These are phyloP conservation scores for Pygocentrus nattereri DNA, from an alignment of 2,797 vertebrate species.

Conservation along the genomic window DNA sequence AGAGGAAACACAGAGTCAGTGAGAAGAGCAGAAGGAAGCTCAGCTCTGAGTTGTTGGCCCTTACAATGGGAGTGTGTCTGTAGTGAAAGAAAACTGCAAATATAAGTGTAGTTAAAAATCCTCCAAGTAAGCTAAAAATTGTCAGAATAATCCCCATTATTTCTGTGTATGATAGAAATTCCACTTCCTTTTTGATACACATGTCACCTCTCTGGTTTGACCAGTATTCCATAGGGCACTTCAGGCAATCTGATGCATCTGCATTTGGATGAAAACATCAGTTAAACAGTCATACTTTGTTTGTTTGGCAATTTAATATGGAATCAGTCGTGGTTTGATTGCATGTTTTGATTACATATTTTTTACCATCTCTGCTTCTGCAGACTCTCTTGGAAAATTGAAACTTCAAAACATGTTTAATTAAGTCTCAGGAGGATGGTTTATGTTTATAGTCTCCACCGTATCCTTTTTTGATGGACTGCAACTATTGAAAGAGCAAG, in stretches of 20 bases:
- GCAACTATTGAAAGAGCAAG: slow-evolving; percentile 30
- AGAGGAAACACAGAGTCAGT: slow-evolving; percentile 57
- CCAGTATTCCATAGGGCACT: slow-evolving; percentile 65
- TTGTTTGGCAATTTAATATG: neutral
- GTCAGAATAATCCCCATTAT: slow-evolving; percentile 64
- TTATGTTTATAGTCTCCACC: neutral
- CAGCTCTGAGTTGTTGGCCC: slow-evolving; percentile 59
- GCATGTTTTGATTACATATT: neutral
- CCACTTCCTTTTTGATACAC: slow-evolving; percentile 64
- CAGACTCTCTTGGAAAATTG: neutral
- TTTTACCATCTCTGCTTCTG: neutral
- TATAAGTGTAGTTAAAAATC: slow-evolving; percentile 58
- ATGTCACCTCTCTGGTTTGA: slow-evolving; percentile 61
- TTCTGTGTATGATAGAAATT: slow-evolving; percentile 65
- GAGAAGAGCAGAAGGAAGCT: slow-evolving; percentile 59
- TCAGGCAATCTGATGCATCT: slow-evolving; percentile 66
- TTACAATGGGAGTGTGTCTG: slow-evolving; percentile 62
- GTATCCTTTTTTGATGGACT: slow-evolving; percentile 15
- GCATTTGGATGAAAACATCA: slow-evolving; percentile 57
- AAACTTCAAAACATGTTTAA: slow-evolving; percentile 12
- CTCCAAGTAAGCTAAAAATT: slow-evolving; percentile 59
- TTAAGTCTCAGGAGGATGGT: slow-evolving; percentile 9
- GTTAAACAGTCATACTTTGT: slow-evolving; percentile 12
- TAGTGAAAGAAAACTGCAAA: slow-evolving; percentile 61
- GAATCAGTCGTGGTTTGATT: neutral